A percentile compares a stretch with the other conserved stretches of the same genome.
Conservation (phyloP, 2,888 invertebrate genomes). For the Neoascia interrupta region DNA sequence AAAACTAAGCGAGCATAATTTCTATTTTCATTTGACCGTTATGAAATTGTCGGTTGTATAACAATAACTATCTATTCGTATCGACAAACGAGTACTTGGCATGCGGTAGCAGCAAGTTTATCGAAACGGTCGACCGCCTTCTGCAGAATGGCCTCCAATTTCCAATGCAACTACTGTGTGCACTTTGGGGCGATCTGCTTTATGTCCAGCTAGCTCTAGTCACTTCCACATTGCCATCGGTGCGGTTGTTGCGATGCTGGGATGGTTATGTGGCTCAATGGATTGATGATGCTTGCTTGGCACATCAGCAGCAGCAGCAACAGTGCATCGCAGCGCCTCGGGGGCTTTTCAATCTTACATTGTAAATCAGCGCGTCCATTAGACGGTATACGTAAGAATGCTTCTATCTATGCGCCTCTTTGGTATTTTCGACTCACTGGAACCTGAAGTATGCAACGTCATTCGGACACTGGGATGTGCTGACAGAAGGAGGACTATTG, state of each 20-base stretch:
- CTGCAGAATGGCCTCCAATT: conserved; percentile 8
- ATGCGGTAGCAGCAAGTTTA: conserved; percentile 68
- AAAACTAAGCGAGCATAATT: conserved; percentile 49
- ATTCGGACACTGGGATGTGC: neutral
- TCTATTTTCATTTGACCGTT: conserved; percentile 69
- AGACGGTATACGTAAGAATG: conserved; percentile 32
- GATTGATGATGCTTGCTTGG: conserved; percentile 13
- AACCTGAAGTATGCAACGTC: conserved; percentile 32
- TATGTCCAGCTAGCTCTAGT: conserved; percentile 31
- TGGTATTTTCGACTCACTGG: conserved; percentile 25
- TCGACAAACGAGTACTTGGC: conserved; percentile 63
- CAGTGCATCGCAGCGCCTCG: conserved; percentile 36
- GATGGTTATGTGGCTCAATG: too few species aligned
- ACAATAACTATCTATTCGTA: conserved; percentile 66
- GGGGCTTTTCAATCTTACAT: conserved; percentile 58
- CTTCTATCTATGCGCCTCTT: conserved; percentile 34
- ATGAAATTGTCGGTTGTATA: conserved; percentile 68
- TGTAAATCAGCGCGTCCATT: conserved; percentile 58
- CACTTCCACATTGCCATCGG: neutral
- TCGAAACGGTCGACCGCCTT: conserved; percentile 59
- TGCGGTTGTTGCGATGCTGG: neutral
- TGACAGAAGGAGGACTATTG: conserved; percentile 3
- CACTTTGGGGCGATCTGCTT: conserved; percentile 4
- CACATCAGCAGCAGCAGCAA: neutral
- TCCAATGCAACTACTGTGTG: neutral